phyloP scores from a whole-genome alignment of 2,888 invertebrate genomes.

The Archips xylosteana region DNA sequence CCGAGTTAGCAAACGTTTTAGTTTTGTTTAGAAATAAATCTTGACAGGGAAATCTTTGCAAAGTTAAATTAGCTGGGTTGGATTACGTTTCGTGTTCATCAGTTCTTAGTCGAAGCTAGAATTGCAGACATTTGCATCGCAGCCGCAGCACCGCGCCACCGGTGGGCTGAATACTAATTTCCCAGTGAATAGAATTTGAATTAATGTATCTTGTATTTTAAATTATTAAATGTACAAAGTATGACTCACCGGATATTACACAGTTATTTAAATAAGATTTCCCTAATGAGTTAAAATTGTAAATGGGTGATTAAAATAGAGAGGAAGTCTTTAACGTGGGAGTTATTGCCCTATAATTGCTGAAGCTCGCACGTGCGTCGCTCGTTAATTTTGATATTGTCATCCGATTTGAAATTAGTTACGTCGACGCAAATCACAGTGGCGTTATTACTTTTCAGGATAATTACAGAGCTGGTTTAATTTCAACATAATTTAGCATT shows the following conservation, averaged over 20 bases:
- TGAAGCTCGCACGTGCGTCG: slow-evolving; percentile 21
- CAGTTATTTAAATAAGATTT: background rate
- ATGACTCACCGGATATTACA: background rate
- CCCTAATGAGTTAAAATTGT: background rate
- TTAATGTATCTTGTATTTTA: slow-evolving; percentile 5
- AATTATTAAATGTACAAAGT: background rate
- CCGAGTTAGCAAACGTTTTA: background rate
- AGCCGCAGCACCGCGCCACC: background rate
- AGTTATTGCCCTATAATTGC: slow-evolving; percentile 24
- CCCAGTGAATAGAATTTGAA: slow-evolving; percentile 9
- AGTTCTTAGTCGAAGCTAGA: slow-evolving; percentile 17
- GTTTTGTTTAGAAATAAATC: slow-evolving; percentile 1
- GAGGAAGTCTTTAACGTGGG: slow-evolving; percentile 11
- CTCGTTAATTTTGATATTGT: slow-evolving; percentile 27
- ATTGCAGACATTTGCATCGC: slow-evolving; percentile 28
- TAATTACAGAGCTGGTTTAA: slow-evolving; percentile 8
- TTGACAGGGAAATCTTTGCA: slow-evolving; percentile 12
- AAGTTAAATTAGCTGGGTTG: slow-evolving; percentile 20
- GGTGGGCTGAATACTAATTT: slow-evolving; percentile 24
- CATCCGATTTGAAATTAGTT: slow-evolving; percentile 26
- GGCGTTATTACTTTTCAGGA: background rate
- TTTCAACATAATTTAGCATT: slow-evolving; percentile 2
- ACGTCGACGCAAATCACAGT: slow-evolving; percentile 13
- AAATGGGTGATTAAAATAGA: slow-evolving; percentile 9
- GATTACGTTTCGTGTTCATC: slow-evolving; percentile 9